Base-by-base conservation (phyloP, 2,113 vertebrate species). In the Hyperoodon ampullatus region DNA sequence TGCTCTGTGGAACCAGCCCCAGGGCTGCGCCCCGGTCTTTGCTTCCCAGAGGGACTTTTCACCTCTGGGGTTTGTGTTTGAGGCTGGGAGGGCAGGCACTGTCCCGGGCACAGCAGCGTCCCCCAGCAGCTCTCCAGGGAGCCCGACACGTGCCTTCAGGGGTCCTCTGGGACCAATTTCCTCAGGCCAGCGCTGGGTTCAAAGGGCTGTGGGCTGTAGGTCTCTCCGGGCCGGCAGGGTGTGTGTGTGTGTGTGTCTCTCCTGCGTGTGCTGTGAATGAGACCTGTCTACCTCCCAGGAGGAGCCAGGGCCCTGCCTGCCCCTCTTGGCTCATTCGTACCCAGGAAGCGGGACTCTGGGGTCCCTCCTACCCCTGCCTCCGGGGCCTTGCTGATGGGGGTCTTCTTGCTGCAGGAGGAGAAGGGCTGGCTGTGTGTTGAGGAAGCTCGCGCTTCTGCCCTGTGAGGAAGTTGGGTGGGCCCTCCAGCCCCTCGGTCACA, bases 231-330 rank as follows among this genome's bases (percentile, higher is more conserved):
- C 19, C 1, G 13, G 61, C 2, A 2, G 50, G 83, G 50, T 53
- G 14, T 16, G 50, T 50, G 61, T 30, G 39, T 5, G 23, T 19
- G 65, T 42, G 75, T 12, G 81, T 26, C 8, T 23, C 81, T 97
- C 93, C 72, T 97, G 80, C 55, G 91, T 98, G 97, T 98, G 98
- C 97, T 75, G 98, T 98, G 98, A 98, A 96, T 97, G 98, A 98
- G 90, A 98, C 97, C 95, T 42, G 96, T 98, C 98, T 98, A 98
- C 98, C 98, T 99, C 98, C 97, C 87, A 35, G 96, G 96, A 93
- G 95, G 78, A 96, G 47, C 15, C 23, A 30, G 71, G 83, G 70
- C 66, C 55, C 75, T 3, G 33, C 61, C 81, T 2, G 9, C n/a
- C 77, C n/a, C n/a, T 72, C 80, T 42, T 4, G 58, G 70, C 63